Conservation (phyloP, 2,113 vertebrate genomes). For the Tamias sibiricus region DNA sequence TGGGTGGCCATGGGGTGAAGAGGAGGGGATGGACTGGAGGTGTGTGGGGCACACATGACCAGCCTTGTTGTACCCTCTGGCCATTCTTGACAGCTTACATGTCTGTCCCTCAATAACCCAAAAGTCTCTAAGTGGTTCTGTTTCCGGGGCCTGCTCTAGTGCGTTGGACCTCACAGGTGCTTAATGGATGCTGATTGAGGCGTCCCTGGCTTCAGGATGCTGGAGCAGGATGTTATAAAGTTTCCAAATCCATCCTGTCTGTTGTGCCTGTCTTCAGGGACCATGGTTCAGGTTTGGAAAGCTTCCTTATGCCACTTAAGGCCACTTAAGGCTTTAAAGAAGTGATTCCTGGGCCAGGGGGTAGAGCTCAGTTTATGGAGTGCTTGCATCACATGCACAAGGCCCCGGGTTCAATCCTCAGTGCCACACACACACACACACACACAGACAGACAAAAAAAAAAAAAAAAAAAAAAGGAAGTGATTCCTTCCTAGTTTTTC, state of each 20-base stretch:
- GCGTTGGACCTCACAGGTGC: neutral
- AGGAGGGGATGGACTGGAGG: neutral
- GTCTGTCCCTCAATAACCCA: neutral
- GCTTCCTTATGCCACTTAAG: neutral
- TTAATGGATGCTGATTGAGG: neutral
- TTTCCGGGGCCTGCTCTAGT: neutral
- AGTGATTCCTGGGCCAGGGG: neutral
- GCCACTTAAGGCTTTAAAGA: neutral
- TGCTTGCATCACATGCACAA: no score
- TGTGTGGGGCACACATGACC: no score
- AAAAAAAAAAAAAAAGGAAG: no score
- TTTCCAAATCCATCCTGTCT: neutral
- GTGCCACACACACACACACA: no score
- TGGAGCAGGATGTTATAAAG: accelerated
- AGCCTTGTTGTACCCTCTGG: neutral
- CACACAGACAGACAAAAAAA: no score
- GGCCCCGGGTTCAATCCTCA: no score
- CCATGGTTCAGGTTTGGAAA: neutral
- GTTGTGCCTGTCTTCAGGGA: neutral
- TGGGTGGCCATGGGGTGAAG: neutral
- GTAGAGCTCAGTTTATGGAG: no score
- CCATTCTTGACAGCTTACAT: no score
- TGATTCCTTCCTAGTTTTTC: neutral
- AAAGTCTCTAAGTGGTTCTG: neutral
- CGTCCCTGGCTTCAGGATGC: accelerated